Conservation (phyloP, 2,888 invertebrate species). For the Apamea crenata region DNA sequence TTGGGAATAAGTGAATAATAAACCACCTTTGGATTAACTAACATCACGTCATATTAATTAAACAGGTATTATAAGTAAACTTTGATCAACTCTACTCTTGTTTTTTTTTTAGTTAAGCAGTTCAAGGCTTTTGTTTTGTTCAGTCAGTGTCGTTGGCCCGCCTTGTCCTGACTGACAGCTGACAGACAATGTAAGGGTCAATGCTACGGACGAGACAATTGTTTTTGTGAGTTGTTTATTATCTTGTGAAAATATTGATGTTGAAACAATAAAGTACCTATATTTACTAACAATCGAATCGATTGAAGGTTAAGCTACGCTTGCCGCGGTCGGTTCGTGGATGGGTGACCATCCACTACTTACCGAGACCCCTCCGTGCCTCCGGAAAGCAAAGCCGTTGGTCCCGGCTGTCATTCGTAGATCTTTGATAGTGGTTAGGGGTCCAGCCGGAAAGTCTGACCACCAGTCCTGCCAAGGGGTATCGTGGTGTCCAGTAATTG, state of each 20-base stretch:
- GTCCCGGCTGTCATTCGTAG: background rate
- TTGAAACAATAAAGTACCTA: background rate
- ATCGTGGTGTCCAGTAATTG: background rate
- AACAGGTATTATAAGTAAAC: background rate
- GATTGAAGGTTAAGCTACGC: background rate
- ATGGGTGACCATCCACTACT: background rate
- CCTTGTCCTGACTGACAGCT: constrained; percentile 13
- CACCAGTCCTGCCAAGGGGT: background rate
- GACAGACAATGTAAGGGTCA: constrained; percentile 39
- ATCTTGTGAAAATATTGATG: constrained; percentile 8
- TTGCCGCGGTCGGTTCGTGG: background rate
- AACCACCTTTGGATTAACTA: background rate
- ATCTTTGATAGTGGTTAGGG: background rate
- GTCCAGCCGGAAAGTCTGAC: background rate
- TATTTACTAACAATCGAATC: background rate
- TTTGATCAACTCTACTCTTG: background rate
- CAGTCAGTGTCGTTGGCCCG: constrained; percentile 24
- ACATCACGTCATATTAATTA: background rate
- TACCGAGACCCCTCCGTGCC: background rate
- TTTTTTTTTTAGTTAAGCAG: background rate
- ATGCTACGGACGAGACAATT: constrained; percentile 14
- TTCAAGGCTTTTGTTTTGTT: constrained; percentile 20
- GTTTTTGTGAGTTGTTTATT: background rate
- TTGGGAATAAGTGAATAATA: background rate
- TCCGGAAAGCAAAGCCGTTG: background rate